Conservation (phyloP, 2,113 vertebrate genomes). For the Marmota flaviventris region DNA sequence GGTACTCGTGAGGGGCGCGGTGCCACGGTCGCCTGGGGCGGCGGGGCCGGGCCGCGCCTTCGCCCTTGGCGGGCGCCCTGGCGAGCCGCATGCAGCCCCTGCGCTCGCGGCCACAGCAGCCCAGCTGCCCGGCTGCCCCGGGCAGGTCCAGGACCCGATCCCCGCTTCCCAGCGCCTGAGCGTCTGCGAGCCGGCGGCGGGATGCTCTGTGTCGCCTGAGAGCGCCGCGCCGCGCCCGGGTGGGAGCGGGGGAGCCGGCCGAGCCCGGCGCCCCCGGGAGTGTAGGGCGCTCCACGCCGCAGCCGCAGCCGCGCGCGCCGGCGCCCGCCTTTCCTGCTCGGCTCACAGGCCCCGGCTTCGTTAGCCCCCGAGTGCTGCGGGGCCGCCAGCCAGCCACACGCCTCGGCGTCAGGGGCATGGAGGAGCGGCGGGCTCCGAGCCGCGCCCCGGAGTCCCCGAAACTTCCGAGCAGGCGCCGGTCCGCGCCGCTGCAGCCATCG, state of each 20-base stretch:
- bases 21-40: not conserved
- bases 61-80: constrained; percentile 65
- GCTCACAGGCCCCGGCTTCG: constrained; percentile 41
- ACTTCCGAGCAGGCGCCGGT: constrained; percentile 72
- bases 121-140: constrained; percentile 34
- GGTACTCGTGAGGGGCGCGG: constrained; percentile 10
- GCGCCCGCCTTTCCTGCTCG: constrained; percentile 22
- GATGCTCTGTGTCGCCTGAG: constrained; percentile 44
- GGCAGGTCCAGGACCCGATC: constrained; percentile 54
- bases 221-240: constrained; percentile 15
- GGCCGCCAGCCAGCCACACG: constrained; percentile 68
- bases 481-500: constrained; percentile 63
- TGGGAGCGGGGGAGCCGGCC: not conserved
- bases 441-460: constrained; percentile 79
- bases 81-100: constrained; percentile 60
- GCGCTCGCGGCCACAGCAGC: constrained; percentile 48
- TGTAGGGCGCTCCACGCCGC: constrained; percentile 38
- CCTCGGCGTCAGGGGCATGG: constrained; percentile 79
- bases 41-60: constrained; percentile 55
- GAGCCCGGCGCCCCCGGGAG: constrained; percentile 22
- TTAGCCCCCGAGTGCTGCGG: constrained; percentile 31
- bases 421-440: constrained; percentile 80
- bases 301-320: constrained; percentile 1
- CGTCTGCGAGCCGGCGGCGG: not conserved
- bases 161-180: constrained; percentile 15